phyloP scores from a whole-genome alignment of 2,888 invertebrate species.

The Habrosyne pyritoides region DNA sequence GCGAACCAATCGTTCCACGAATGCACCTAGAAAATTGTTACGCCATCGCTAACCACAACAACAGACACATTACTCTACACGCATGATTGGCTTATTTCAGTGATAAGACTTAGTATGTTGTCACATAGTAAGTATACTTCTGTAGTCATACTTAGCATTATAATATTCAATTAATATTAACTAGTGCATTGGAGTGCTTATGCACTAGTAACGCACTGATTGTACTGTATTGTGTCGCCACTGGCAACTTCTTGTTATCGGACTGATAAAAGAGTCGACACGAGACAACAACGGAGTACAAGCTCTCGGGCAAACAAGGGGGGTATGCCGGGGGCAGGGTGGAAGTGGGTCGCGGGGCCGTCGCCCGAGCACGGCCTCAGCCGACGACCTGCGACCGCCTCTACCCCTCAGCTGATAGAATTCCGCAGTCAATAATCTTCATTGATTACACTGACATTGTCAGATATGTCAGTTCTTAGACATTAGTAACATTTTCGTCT shows the following conservation, averaged over 20 bases:
- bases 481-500: too few species aligned
- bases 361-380: constrained; percentile 70
- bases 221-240: not conserved
- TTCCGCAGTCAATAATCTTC: not conserved
- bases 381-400: constrained; percentile 58
- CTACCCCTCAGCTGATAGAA: constrained; percentile 52
- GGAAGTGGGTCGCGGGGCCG: constrained; percentile 77
- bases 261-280: constrained; percentile 66
- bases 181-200: not conserved
- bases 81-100: not conserved
- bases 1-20: not conserved
- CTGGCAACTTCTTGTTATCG: constrained; percentile 61
- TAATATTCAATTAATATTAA: not conserved
- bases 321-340: constrained; percentile 46
- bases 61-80: not conserved
- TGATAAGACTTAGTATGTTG: not conserved
- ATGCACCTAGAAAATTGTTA: not conserved
- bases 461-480: too few species aligned
- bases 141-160: not conserved
- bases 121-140: not conserved
- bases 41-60: not conserved
- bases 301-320: constrained; percentile 32
- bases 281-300: constrained; percentile 39
- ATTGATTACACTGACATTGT: not conserved
- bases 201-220: constrained; percentile 3